Evolutionary conservation across 2,797 vertebrate genomes (phyloP), one percentile per base, ranked within the genome.

Genomic region (Myotis planiceps): DNA sequence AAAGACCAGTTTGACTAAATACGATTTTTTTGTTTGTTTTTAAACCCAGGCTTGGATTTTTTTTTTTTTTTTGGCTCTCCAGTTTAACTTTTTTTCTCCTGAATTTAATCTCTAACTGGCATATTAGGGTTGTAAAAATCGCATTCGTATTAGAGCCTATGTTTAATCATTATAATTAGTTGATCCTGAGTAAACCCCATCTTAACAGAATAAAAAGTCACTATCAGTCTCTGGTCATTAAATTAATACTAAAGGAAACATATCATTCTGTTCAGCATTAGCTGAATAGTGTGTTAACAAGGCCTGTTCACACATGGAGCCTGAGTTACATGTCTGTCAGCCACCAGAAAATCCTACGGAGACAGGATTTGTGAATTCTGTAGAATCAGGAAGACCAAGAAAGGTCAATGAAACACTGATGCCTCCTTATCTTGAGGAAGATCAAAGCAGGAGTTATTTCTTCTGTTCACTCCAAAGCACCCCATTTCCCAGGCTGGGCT

Each of bases 301-400:
- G 42, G 86, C 45, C 15, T 90, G 78, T 97, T 42, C 97, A 90
- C 96, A 90, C 45, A 12, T 21, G 87, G 94, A 90, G 86, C 88
- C 92, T 85, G 78, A 95, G 94, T 97, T 92, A 32, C 97, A 71
- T 69, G 53, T 97, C 95, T 85, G 95, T 95, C 96, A 72, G 92
- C 95, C 92, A 19, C 92, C 2, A 92, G 89, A 94, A 95, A 86
- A 97, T 80, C 65, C 80, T 91, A 34, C 7, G 16, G 83, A 21
- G 94, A 63, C 72, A 89, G 81, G 95, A 97, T 96, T 95, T 94
- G 87, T 95, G 95, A 96, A 97, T 90, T 97, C 83, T 87, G 79
- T 47, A 93, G 90, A 97, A 97, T 96, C 4, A 32, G 81, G 88
- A 93, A 89, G 93, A 95, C 60, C 88, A 45, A 53, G 82, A 95